Evolutionary conservation across 2,797 vertebrate genomes (phyloP), one percentile per base, ranked within the genome.

Genomic region (Pyrocephalus nanus): DNA sequence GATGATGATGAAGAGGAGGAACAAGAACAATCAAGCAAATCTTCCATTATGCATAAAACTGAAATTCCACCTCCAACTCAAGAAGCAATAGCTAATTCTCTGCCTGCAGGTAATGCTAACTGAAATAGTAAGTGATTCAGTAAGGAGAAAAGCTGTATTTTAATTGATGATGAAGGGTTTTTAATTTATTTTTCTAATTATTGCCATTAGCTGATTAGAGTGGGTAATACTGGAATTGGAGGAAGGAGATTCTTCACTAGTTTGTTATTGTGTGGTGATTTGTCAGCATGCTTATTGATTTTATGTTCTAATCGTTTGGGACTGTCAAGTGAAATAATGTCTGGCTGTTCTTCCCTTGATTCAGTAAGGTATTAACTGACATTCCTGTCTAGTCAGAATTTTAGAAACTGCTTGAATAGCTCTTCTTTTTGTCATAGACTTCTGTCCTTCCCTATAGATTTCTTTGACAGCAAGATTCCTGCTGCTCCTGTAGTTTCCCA

Each of bases 401-500:
- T 65, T 66, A 55, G 54, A 25, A 90, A 81, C 74, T 64, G 12
- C n/a, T 71, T 70, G 36, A 69, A 51, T 8, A 23, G 45, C 50
- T 76, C 57, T 51, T 85, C 36, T 48, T 84, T 51, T 80, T 80
- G 50, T 73, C 65, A 85, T 5, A 50, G 30, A 20, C 11, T 47
- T 89, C 38, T 94, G 15, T 90, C 36, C 58, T 96, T 80, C 95
- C 66, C 71, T 92, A 6, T 16, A 98, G 99, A 99, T 43, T 99
- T 99, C 96, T 98, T 99, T 94, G 98, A 99, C 90, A 97, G 96
- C 95, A 97, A 98, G 90, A 95, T 98, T 91, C 97, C 98, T 22
- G 69, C 98, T 50, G 94, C 97, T 23, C 98, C 98, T 48, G 8
- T 98, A 47, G 96, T 98, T 69, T 98, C 98, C 47, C 99, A 99